Evolutionary conservation across 2,113 vertebrate species (phyloP).

Genomic region (Procapra przewalskii): DNA sequence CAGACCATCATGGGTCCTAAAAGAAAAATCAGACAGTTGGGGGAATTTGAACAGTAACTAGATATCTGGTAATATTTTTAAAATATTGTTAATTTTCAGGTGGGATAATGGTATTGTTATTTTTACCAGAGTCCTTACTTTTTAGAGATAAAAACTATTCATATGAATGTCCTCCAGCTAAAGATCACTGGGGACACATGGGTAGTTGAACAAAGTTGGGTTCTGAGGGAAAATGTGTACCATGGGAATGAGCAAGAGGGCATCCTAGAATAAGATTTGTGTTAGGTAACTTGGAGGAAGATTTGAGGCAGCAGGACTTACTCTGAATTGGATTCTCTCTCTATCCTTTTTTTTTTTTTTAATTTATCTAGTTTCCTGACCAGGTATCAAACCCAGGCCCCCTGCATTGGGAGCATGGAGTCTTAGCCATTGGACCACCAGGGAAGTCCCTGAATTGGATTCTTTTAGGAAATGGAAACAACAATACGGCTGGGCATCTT

Average conservation of each 20-base stretch:
- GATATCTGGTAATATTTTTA: neutral
- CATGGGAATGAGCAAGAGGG: neutral
- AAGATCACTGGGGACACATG: neutral
- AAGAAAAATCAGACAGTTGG: neutral
- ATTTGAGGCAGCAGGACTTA: neutral
- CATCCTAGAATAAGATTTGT: neutral
- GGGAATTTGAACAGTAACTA: neutral
- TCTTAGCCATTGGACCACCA: neutral
- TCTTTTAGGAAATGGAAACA: neutral
- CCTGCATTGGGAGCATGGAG: neutral
- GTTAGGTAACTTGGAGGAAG: neutral
- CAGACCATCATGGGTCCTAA: neutral
- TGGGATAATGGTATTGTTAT: neutral
- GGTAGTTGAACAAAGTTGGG: neutral
- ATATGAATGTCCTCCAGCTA: neutral
- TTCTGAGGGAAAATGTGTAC: neutral
- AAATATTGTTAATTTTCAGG: neutral
- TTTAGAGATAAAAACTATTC: neutral
- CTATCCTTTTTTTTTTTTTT: neutral
- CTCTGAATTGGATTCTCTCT: neutral
- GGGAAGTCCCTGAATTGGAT: neutral
- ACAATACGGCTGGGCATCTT: neutral
- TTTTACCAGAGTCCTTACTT: neutral
- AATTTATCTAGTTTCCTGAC: neutral
- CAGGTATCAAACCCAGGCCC: neutral